phyloP scores from a whole-genome alignment of 2,888 invertebrate species.

The Scaptomyza flava region DNA sequence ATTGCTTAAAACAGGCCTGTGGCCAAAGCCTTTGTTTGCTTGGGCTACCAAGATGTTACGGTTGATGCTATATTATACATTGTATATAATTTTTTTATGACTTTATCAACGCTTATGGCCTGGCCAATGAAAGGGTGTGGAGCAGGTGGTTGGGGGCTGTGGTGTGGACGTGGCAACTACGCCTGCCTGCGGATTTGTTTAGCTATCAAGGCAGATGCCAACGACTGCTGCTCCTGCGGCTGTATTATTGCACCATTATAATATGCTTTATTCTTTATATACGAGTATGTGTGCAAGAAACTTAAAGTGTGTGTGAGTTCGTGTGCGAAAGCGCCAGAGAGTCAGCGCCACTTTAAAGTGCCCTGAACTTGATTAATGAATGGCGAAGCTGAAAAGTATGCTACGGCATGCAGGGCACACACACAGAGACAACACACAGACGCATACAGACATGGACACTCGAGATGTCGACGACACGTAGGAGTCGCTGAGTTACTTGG shows the following conservation, averaged over 20 bases:
- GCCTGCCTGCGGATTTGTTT: slow-evolving; percentile 58
- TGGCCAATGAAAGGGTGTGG: slow-evolving; percentile 24
- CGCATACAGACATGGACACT: slow-evolving; percentile 37
- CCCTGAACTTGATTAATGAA: slow-evolving; percentile 78
- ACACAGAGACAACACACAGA: slow-evolving; percentile 1
- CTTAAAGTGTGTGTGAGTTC: slow-evolving; percentile 1
- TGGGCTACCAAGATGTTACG: slow-evolving; percentile 13
- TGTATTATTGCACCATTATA: slow-evolving; percentile 79
- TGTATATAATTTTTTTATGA: slow-evolving; percentile 55
- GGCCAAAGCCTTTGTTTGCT: slow-evolving; percentile 57
- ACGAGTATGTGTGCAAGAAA: too few relatives aligned
- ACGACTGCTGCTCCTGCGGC: slow-evolving; percentile 47
- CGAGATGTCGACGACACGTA: slow-evolving; percentile 69
- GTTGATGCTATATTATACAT: slow-evolving; percentile 35
- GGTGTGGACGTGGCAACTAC: slow-evolving; percentile 34
- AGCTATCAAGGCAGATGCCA: slow-evolving; percentile 30
- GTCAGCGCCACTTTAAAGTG: slow-evolving; percentile 70
- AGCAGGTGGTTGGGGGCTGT: background rate
- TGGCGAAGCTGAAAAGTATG: slow-evolving; percentile 70
- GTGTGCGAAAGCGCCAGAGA: slow-evolving; percentile 33
- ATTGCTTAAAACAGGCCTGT: slow-evolving; percentile 9
- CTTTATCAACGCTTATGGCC: slow-evolving; percentile 73
- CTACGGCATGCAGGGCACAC: slow-evolving; percentile 55
- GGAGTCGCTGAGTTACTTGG: slow-evolving; percentile 11
- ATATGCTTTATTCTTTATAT: slow-evolving; percentile 51